These are phyloP conservation scores for Tipula vernalis DNA, from an alignment of 2,888 invertebrate genomes.

Conservation along the genomic window DNA sequence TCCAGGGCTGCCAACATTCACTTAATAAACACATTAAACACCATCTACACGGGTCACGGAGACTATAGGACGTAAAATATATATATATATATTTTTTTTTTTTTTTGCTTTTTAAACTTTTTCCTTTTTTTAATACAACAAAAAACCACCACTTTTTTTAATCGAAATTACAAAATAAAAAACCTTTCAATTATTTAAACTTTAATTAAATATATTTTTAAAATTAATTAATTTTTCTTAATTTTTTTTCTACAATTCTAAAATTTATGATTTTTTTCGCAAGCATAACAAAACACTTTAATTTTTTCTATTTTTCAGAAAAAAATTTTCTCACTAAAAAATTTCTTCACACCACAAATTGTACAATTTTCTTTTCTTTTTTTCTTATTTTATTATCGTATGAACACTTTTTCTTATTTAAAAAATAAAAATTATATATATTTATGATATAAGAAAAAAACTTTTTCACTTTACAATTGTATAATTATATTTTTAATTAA, in stretches of 20 bases:
- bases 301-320: neutral
- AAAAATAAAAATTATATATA: neutral
- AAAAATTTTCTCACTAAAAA: neutral
- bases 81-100: neutral
- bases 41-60: slow-evolving; percentile 18
- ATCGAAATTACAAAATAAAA: neutral
- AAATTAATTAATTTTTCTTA: neutral
- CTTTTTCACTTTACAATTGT: slow-evolving; percentile 10
- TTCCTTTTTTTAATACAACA: neutral
- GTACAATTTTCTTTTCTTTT: slow-evolving; percentile 5
- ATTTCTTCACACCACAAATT: neutral
- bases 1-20: slow-evolving; percentile 39
- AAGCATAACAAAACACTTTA: neutral
- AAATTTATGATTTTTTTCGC: neutral
- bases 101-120: slow-evolving; percentile 6
- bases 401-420: neutral
- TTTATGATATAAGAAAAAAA: neutral
- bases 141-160: neutral
- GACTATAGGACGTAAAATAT: neutral
- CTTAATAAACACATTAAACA: slow-evolving; percentile 22
- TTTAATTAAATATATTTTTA: neutral
- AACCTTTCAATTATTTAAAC: neutral
- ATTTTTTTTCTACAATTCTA: neutral
- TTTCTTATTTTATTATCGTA: neutral
- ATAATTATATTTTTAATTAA: neutral